Evolutionary conservation across 1,140 invertebrate species (phyloP), one percentile per base, ranked within the genome.

Genomic region (Copidosoma floridanum): DNA sequence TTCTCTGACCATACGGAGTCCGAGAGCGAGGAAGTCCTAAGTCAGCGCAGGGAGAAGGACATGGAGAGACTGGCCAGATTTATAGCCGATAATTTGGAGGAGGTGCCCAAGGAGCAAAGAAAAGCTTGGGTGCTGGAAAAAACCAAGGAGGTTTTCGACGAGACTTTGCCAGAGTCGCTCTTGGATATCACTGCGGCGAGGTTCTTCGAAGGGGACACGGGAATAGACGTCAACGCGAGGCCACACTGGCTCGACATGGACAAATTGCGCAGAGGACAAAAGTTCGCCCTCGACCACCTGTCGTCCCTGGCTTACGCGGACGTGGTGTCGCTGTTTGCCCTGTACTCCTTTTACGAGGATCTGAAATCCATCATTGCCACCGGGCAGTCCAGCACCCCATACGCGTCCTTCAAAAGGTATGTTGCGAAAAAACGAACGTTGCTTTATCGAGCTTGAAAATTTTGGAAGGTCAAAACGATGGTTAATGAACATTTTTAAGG

Each of bases 381-480:
- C 0, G 78, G 82, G 0, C 85, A 86, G 57, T 90, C 88, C 1
- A 83, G 81, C 26, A 84, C 82, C 4, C 74, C 82, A 0, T 81
- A 81, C 18, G 83, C 81, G 0, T 85, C 91, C 0, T 92, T 92
- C 69, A 85, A 83, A 57, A 82, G 93, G 65, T 94, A 50, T 35
- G 14, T 12, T 16, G 32, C 24, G 38, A 32, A 8, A 32, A 32
- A 32, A 32, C 29, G 29, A n/a, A n/a, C n/a, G n/a, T n/a, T n/a
- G n/a, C n/a, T n/a, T n/a, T n/a, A n/a, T n/a, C n/a, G n/a, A n/a
- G n/a, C 29, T 32, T 32, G 29, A 32, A 32, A 12, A 32, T 32
- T 32, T 32, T 32, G 6, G 12, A 32, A 8, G 12, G 6, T 32
- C 29, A 32, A 12, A 32, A 32, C 29, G 29, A 32, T 32, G 6